Percentiles rank a stretch among this genome's conserved stretches.
Evolutionary conservation across 2,797 vertebrate species (phyloP).

Genomic region (Clamator glandarius): DNA sequence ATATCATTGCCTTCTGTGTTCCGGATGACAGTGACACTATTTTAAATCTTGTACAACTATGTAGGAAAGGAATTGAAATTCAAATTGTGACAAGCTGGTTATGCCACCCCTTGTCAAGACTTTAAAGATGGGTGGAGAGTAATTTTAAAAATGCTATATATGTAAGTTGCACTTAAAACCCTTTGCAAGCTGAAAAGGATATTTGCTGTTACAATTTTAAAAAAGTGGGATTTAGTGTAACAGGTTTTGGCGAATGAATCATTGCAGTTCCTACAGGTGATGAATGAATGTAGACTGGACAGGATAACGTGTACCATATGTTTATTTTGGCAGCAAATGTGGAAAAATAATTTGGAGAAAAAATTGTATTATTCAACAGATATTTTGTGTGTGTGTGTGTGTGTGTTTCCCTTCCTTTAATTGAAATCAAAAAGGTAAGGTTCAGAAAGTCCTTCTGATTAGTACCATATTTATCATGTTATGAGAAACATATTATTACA

Average conservation of each 20-base stretch:
- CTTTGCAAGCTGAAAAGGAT: slow-evolving; percentile 75
- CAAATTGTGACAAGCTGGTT: background rate
- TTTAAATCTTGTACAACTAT: background rate
- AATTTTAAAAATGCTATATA: slow-evolving; percentile 57
- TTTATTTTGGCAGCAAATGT: slow-evolving; percentile 81
- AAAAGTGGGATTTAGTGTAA: slow-evolving; percentile 81
- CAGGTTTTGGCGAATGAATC: slow-evolving; percentile 77
- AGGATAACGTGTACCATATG: slow-evolving; percentile 81
- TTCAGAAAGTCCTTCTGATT: slow-evolving; percentile 71
- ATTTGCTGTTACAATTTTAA: slow-evolving; percentile 79
- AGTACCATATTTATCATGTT: slow-evolving; percentile 43
- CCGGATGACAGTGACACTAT: background rate
- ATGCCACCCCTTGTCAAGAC: background rate
- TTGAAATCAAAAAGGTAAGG: slow-evolving; percentile 76
- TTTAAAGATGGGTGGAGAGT: background rate
- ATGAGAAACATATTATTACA: background rate
- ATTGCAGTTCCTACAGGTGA: slow-evolving; percentile 76
- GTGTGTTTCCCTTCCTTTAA: slow-evolving; percentile 53
- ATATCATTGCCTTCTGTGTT: background rate
- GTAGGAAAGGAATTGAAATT: background rate
- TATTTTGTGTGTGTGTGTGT: slow-evolving; percentile 55
- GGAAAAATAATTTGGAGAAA: slow-evolving; percentile 83
- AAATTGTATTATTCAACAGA: slow-evolving; percentile 76
- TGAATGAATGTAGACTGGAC: slow-evolving; percentile 67
- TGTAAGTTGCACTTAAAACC: slow-evolving; percentile 56